Conservation (phyloP, 2,113 vertebrate genomes). For the Clupea harengus region DNA sequence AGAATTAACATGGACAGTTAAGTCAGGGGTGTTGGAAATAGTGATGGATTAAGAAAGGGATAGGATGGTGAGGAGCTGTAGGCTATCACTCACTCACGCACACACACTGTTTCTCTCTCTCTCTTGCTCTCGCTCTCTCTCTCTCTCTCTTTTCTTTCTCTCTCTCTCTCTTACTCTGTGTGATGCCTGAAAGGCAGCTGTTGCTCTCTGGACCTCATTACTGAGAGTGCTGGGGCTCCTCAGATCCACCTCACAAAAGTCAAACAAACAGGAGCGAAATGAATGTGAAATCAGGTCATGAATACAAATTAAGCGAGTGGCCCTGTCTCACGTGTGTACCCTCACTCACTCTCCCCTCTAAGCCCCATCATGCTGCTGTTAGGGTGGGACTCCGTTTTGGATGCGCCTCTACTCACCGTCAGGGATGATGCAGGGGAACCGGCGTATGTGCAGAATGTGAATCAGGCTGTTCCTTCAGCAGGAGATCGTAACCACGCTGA, state of each 20-base stretch:
- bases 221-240: conserved; percentile 38
- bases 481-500: not conserved
- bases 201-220: conserved; percentile 47
- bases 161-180: not conserved
- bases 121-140: not conserved
- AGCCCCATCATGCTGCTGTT: not conserved
- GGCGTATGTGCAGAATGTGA: not conserved
- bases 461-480: not conserved
- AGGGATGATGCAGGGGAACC: not conserved
- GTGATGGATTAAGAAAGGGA: not conserved
- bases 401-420: not conserved
- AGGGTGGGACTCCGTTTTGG: not conserved
- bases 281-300: conserved; percentile 28
- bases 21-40: conserved; percentile 1
- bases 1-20: not conserved
- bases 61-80: not conserved
- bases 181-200: conserved; percentile 23
- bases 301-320: conserved; percentile 26
- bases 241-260: conserved; percentile 29
- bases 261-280: conserved; percentile 20
- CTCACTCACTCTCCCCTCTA: not conserved
- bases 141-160: not conserved
- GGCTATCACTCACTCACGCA: not conserved
- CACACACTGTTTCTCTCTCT: not conserved
- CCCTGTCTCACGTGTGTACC: not conserved